Conservation (phyloP, 2,797 vertebrate species). For the Clarias pachynema region DNA sequence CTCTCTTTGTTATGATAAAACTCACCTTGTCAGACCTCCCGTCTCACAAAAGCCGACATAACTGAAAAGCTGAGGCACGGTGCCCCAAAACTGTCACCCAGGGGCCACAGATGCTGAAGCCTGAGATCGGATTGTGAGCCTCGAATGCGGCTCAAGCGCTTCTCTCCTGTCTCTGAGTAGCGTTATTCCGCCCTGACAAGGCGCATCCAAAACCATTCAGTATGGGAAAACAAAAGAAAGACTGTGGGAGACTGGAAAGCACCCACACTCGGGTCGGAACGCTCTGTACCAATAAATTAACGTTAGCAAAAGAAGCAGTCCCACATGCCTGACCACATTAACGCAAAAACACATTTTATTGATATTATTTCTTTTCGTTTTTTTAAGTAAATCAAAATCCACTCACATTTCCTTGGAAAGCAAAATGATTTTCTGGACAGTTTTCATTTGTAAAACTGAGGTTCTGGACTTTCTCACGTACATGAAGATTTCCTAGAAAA, state of each 20-base stretch:
- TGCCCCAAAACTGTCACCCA: slow-evolving; percentile 67
- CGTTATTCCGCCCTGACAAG: slow-evolving; percentile 65
- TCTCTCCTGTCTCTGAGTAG: slow-evolving; percentile 58
- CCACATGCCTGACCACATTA: slow-evolving; percentile 34
- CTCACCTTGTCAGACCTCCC: slow-evolving; percentile 60
- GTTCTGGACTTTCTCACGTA: slow-evolving; percentile 12
- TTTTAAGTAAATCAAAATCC: neutral
- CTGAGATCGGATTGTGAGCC: slow-evolving; percentile 36
- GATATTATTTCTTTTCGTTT: slow-evolving; percentile 14
- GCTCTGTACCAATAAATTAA: slow-evolving; percentile 47
- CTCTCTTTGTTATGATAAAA: slow-evolving; percentile 68
- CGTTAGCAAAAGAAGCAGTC: slow-evolving; percentile 51
- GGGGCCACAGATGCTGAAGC: slow-evolving; percentile 35
- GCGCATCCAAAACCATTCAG: slow-evolving; percentile 67
- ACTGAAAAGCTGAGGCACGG: slow-evolving; percentile 48
- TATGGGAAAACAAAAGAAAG: slow-evolving; percentile 64
- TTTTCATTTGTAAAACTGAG: neutral
- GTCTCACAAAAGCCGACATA: slow-evolving; percentile 57
- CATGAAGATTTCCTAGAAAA: slow-evolving; percentile 3
- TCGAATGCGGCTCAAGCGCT: slow-evolving; percentile 57
- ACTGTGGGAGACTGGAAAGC: slow-evolving; percentile 59
- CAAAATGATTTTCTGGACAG: neutral
- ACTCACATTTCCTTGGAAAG: slow-evolving; percentile 7
- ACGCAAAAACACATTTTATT: slow-evolving; percentile 10
- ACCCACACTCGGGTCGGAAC: slow-evolving; percentile 53